Percentiles rank a stretch among this genome's conserved stretches.
These are phyloP conservation scores for Acleris cristana DNA, from an alignment of 2,888 invertebrate species.

Conservation along the genomic window DNA sequence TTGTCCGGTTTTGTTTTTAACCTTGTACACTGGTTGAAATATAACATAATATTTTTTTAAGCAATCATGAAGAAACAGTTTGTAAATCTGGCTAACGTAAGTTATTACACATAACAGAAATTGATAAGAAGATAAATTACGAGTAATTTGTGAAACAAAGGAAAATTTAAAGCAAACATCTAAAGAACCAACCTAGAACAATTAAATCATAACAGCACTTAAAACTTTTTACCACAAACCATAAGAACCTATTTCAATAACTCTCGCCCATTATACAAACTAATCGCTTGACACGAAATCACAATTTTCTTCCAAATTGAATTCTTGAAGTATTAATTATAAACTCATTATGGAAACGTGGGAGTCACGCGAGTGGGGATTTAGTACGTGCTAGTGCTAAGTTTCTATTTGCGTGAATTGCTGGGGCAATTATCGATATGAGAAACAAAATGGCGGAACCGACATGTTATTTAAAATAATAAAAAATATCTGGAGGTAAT, in stretches of 20 bases:
- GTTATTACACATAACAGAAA: too few relatives aligned
- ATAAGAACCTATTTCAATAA: slow-evolving; percentile 13
- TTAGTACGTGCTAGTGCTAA: slow-evolving; percentile 48
- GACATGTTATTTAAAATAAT: background rate
- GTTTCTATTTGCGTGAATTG: slow-evolving; percentile 47
- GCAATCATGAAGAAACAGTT: too few relatives aligned
- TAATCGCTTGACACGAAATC: slow-evolving; percentile 30
- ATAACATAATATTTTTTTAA: too few relatives aligned
- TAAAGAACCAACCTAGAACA: too few relatives aligned
- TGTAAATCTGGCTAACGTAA: too few relatives aligned
- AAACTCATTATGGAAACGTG: slow-evolving; percentile 55
- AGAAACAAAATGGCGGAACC: slow-evolving; percentile 2
- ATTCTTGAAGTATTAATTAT: slow-evolving; percentile 64
- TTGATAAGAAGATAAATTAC: too few relatives aligned
- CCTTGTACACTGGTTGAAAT: too few relatives aligned
- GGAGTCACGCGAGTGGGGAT: slow-evolving; percentile 55
- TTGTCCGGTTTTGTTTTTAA: too few relatives aligned
- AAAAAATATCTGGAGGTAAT: too few relatives aligned
- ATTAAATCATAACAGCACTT: too few relatives aligned
- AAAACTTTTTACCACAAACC: background rate
- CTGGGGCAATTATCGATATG: slow-evolving; percentile 23
- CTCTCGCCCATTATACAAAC: slow-evolving; percentile 8
- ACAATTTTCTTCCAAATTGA: slow-evolving; percentile 56
- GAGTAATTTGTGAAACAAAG: too few relatives aligned
- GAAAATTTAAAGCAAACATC: too few relatives aligned